Evolutionary conservation across 2,888 invertebrate genomes (phyloP), one percentile per base, ranked within the genome.

Genomic region (Stratiomys singularior): DNA sequence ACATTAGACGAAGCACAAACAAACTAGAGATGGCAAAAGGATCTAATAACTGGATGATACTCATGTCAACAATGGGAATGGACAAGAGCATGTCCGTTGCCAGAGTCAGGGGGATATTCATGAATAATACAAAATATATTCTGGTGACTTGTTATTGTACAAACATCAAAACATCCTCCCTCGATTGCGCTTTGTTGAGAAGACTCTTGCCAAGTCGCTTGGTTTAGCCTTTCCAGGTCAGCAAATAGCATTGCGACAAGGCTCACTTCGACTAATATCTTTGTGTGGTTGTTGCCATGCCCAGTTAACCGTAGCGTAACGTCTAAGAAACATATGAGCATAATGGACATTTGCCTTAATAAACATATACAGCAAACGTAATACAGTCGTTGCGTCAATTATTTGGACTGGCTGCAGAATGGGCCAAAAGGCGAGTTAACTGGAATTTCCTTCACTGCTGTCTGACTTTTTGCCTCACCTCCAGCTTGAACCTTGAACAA

Each of bases 61-160:
- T 30, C 30, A 28, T 64, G 30, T 64, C 64, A 64, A 64, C 64
- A 64, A 64, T 64, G 64, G 28, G 28, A 64, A 64, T 64, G 64
- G 64, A 64, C 64, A 64, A 64, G 64, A 64, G n/a, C 64, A 64
- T 64, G 15, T 64, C 64, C 64, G 28, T 15, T 64, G 21, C 23
- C 64, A 2, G 28, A 30, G 28, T 27, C 37, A 9, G 37, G 25
- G 64, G n/a, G 28, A 64, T 64, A 64, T 28, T 23, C 1, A 64
- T 64, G 64, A 64, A 64, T 64, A 28, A 64, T 64, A 64, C 30
- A 64, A 30, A 27, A 64, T 64, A 27, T 1, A 1, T n/a, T n/a
- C 25, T 1, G 5, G 1, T 18, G 64, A 30, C 30, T 64, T 28
- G 60, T 25, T 60, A 25, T 60, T 64, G 64, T 27, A 30, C 64